Evolutionary conservation across 2,797 vertebrate species (phyloP).

Genomic region (Ceryle rudis): DNA sequence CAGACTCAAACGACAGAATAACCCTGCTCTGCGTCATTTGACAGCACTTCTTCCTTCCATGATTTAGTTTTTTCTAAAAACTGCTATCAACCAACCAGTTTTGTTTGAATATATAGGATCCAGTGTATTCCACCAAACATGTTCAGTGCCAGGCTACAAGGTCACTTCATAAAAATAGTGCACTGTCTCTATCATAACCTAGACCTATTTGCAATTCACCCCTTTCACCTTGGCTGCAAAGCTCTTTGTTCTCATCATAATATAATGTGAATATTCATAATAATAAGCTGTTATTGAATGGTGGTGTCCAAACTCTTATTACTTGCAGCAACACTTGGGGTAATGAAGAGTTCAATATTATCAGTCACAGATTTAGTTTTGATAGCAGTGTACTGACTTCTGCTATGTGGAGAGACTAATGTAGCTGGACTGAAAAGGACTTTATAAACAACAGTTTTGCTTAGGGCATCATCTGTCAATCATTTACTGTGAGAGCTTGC

Average conservation of each 20-base stretch:
- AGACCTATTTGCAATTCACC: conserved; percentile 23
- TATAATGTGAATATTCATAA: conserved; percentile 54
- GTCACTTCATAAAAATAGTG: conserved; percentile 23
- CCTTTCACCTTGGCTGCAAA: conserved; percentile 39
- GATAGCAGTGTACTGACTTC: conserved; percentile 1
- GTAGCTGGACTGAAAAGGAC: conserved; percentile 55
- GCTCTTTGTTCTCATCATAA: conserved; percentile 9
- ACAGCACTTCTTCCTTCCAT: not conserved
- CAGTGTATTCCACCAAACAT: not conserved
- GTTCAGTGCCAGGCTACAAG: not conserved
- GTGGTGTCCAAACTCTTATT: conserved; percentile 34
- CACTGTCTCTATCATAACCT: conserved; percentile 5
- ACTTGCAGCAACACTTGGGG: conserved; percentile 63
- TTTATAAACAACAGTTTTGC: conserved; percentile 60
- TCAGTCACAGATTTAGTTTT: conserved; percentile 35
- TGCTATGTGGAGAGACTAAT: conserved; percentile 36
- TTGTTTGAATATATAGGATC: not conserved
- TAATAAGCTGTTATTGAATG: conserved; percentile 35
- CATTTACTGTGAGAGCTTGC: conserved; percentile 32
- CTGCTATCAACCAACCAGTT: not conserved
- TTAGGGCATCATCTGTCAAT: conserved; percentile 55
- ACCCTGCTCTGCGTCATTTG: not conserved
- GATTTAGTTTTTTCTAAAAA: not conserved
- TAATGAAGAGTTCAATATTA: conserved; percentile 58
- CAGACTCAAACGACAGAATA: not conserved